Base-by-base conservation (phyloP, 2,797 vertebrate species). In the Babyrousa celebensis region DNA sequence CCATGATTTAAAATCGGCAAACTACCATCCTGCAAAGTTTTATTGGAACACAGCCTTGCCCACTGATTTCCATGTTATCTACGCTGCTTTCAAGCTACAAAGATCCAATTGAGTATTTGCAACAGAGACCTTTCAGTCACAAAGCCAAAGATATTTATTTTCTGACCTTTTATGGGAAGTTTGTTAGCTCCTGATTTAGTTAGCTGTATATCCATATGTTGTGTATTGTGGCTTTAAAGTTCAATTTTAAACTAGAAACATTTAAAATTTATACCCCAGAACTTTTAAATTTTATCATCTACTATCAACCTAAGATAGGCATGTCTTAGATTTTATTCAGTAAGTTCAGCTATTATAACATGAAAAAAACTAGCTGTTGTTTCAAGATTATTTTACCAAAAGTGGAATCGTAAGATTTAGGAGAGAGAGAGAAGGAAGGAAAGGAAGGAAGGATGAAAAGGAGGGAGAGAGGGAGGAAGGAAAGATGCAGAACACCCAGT, bases 131-230 rank as follows among this genome's bases (percentile, higher is more conserved):
- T 68, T 58, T 16, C 5, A 8, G 20, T 15, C 12, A 15, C 56
- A 77, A 92, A 77, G 43, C 40, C 83, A 78, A 43, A 92, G 75
- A 63, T 63, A 84, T 79, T 93, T 84, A 58, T 43, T 71, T 3
- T 89, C 68, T 85, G 29, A 5, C 8, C 36, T 75, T 84, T 75
- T 60, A 75, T 3, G 70, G 36, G 36, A 88, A 94, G n/a, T 71
- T 52, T 67, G 4, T 70, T 12, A 20, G 23, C 17, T 16, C 12
- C 60, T 60, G 21, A 43, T 32, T 43, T 80, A 85, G 72, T 88
- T 79, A 89, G 27, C 8, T 79, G 6, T 21, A 25, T 89, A 63
- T 70, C 83, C 67, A 18, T 21, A 7, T 60, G 85, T 85, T 54
- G 29, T 80, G 60, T 86, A 68, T 67, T 77, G 7, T 67, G 15